phyloP scores from a whole-genome alignment of 2,113 vertebrate species.

The Lamprotornis superbus region DNA sequence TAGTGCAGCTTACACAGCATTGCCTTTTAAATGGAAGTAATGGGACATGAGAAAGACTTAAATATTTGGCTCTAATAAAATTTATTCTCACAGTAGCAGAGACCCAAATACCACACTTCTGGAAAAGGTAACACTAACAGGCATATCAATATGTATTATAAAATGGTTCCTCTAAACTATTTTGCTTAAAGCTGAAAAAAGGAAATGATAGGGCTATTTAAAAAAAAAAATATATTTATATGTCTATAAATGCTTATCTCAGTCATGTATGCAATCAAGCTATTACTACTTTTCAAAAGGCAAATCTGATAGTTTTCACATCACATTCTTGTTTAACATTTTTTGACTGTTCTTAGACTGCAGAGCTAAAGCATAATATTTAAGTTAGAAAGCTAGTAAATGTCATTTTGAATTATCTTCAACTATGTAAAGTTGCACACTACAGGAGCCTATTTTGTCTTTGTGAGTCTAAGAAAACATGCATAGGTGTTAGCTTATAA shows the following conservation, averaged over 20 bases:
- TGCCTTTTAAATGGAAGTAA: constrained; percentile 52
- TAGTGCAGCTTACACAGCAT: constrained; percentile 40
- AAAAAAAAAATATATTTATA: not conserved
- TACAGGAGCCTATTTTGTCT: constrained; percentile 10
- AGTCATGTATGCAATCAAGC: not conserved
- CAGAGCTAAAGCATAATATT: not conserved
- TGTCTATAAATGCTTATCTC: not conserved
- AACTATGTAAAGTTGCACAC: not conserved
- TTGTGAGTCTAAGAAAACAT: not conserved
- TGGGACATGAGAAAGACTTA: constrained; percentile 45
- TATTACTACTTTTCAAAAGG: not conserved
- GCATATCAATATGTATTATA: not conserved
- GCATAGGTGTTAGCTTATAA: not conserved
- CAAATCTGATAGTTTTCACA: not conserved
- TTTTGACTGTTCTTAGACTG: not conserved
- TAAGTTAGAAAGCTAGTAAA: constrained; percentile 8
- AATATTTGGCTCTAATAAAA: constrained; percentile 18
- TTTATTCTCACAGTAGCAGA: not conserved
- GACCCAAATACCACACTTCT: not conserved
- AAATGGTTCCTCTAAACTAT: not conserved
- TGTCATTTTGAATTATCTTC: constrained; percentile 23
- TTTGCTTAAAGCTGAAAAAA: not conserved
- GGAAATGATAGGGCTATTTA: not conserved
- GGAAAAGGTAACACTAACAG: not conserved
- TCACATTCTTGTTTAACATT: not conserved